Evolutionary conservation across 2,797 vertebrate genomes (phyloP), one percentile per base, ranked within the genome.

Genomic region (Sebastes umbrosus): DNA sequence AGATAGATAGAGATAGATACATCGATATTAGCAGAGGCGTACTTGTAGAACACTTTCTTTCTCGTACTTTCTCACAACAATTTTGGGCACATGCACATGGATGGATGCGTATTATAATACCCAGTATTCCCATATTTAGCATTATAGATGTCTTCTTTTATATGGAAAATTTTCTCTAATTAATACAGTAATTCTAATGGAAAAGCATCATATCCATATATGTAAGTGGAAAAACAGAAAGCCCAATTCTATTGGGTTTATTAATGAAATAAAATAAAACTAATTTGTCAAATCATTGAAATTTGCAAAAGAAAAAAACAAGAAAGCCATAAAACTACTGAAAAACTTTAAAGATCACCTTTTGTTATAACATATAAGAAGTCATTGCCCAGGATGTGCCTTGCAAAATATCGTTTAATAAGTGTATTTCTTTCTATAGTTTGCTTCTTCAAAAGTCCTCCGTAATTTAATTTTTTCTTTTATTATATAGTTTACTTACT

Each of bases 381-480:
- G 14, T 46, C 6, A 46, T 18, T 16, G 0, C 6, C 16, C 43
- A 46, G 0, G 43, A 46, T 46, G 43, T 46, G 43, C 14, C 14
- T 46, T 16, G 14, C 43, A 0, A 43, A 43, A 43, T 43, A 43
- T 14, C 0, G 13, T 43, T 43, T 43, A 3, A 43, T 43, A 43
- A 18, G 43, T 50, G 36, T 39, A 39, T 39, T 39, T 32, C 8
- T 9, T 36, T 36, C 2, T 0, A 39, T 39, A 13, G 36, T 13
- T 50, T 50, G 18, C 43, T 16, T 20, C 43, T 50, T 50, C 43
- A 46, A 46, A 46, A 46, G 16, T 20, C 43, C 14, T 0, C 6
- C 0, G 0, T 46, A 46, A 18, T 46, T 16, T 18, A 18, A 18
- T 18, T 16, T 18, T 16, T 46, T 3, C 0, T 16, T 46, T 18